Percentiles rank a stretch among this genome's conserved stretches.
These are phyloP conservation scores for Gonioctena quinquepunctata DNA, from an alignment of 1,140 invertebrate species.

Conservation along the genomic window DNA sequence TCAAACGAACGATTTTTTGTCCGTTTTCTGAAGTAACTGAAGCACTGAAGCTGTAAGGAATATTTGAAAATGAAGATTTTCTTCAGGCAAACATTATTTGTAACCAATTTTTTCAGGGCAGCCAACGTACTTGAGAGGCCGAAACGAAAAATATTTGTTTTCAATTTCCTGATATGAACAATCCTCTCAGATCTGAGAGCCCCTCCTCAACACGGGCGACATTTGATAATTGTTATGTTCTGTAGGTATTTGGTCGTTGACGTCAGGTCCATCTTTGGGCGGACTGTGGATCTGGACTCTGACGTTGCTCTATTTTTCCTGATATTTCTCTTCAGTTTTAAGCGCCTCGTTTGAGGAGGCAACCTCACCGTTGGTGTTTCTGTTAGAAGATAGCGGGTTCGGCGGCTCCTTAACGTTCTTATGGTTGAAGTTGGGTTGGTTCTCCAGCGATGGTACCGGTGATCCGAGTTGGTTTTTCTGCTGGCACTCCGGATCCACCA, in stretches of 20 bases:
- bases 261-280: constrained; percentile 11
- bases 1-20: too few relatives aligned
- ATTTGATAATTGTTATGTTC: constrained; percentile 24
- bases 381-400: constrained; percentile 1
- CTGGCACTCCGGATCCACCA: constrained; percentile 57
- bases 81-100: too few relatives aligned
- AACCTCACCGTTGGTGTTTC: too few relatives aligned
- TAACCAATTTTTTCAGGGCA: too few relatives aligned
- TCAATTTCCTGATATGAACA: constrained; percentile 11
- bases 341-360: neutral
- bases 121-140: too few relatives aligned
- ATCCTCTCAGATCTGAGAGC: constrained; percentile 34
- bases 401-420: too few relatives aligned
- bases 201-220: constrained; percentile 40
- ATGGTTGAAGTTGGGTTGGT: neutral
- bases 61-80: too few relatives aligned
- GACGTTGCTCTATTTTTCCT: constrained; percentile 7
- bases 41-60: too few relatives aligned
- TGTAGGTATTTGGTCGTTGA: neutral
- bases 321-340: neutral
- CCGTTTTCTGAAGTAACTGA: too few relatives aligned
- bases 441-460: constrained; percentile 14
- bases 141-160: too few relatives aligned
- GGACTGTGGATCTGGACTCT: constrained; percentile 30
- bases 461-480: constrained; percentile 27